A percentile compares a stretch with the other conserved stretches of the same genome.
phyloP scores from a whole-genome alignment of 1,140 invertebrate genomes.

The Oncopeltus fasciatus region DNA sequence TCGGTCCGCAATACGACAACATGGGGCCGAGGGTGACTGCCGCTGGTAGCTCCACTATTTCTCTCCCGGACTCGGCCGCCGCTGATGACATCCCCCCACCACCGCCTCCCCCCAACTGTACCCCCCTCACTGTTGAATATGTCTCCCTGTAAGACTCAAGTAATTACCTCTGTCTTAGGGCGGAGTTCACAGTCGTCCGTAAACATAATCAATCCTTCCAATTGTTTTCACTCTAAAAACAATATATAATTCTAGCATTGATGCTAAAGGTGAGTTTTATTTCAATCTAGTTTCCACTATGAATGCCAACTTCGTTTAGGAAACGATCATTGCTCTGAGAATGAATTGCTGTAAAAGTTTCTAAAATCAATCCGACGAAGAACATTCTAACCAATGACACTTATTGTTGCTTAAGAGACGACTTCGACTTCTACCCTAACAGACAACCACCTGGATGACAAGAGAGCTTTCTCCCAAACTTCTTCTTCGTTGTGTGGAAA shows the following conservation, averaged over 20 bases:
- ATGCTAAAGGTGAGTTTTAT: background rate
- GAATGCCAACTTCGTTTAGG: background rate
- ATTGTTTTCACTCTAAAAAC: background rate
- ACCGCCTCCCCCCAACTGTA: conserved; percentile 37
- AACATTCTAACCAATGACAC: background rate
- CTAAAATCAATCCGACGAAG: background rate
- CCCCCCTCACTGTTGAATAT: conserved; percentile 28
- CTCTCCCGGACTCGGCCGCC: conserved; percentile 47
- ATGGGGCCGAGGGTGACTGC: conserved; percentile 78
- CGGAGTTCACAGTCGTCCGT: background rate
- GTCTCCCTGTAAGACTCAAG: conserved; percentile 21
- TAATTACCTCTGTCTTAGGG: background rate
- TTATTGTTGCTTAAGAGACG: background rate
- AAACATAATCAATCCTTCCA: background rate
- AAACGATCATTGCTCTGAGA: background rate
- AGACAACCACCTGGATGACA: background rate
- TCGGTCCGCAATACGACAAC: conserved; percentile 60
- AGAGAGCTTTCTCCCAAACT: background rate
- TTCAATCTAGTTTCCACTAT: background rate
- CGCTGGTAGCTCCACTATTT: conserved; percentile 65
- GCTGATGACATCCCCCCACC: conserved; percentile 34
- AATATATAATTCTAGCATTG: background rate
- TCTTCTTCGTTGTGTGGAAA: background rate
- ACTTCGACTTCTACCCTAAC: background rate
- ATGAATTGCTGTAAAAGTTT: background rate